phyloP scores from a whole-genome alignment of 2,888 invertebrate species.

The Dione juno region DNA sequence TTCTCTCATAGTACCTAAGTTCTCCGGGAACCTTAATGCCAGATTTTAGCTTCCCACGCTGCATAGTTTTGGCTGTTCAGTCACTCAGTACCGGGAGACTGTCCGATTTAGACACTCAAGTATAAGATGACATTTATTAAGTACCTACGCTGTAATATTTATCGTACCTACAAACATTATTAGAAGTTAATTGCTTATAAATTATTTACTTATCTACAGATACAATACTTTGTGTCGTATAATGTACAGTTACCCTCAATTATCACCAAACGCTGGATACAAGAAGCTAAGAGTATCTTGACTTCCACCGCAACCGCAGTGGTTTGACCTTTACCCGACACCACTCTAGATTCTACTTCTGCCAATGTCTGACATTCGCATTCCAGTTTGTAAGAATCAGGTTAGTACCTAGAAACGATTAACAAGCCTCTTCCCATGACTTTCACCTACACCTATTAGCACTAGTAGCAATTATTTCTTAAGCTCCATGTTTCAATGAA shows the following conservation, averaged over 20 bases:
- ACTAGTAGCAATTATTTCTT: neutral
- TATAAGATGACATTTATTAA: too few relatives aligned
- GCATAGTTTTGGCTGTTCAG: too few relatives aligned
- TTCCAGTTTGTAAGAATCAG: constrained; percentile 35
- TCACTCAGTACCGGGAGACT: too few relatives aligned
- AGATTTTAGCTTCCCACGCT: neutral
- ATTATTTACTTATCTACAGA: neutral
- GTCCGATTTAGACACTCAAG: too few relatives aligned
- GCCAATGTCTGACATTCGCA: constrained; percentile 31
- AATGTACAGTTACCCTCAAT: constrained; percentile 38
- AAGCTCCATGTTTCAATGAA: constrained; percentile 6
- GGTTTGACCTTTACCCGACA: constrained; percentile 58
- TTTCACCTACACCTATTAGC: constrained; percentile 9
- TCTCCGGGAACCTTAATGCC: too few relatives aligned
- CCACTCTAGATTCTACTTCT: constrained; percentile 30
- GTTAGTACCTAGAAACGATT: constrained; percentile 25
- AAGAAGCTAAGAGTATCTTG: constrained; percentile 36
- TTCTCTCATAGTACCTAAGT: too few relatives aligned
- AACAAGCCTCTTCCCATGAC: constrained; percentile 16
- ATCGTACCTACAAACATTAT: neutral
- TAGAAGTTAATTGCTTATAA: constrained; percentile 7
- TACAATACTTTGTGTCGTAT: constrained; percentile 2
- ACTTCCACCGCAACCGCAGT: constrained; percentile 56
- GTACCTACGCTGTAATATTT: neutral
- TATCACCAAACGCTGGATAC: constrained; percentile 25